Evolutionary conservation across 1,140 invertebrate species (phyloP).

Genomic region (Bradynema listronoti): DNA sequence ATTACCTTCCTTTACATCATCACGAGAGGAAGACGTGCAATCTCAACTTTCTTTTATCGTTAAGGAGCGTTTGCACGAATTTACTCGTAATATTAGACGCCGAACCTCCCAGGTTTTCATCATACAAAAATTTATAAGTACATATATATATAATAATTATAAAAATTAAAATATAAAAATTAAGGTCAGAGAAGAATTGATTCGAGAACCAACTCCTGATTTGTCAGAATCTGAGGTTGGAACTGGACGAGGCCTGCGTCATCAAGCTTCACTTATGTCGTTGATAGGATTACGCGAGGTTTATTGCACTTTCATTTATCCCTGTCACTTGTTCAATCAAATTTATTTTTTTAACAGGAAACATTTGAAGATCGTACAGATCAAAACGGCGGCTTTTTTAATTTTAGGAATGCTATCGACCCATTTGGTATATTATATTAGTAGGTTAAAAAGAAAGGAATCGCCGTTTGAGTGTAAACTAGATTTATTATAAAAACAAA

Average conservation of each 20-base stretch:
- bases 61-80: slow-evolving; percentile 16
- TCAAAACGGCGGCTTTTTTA: slow-evolving; percentile 1
- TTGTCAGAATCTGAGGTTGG: slow-evolving; percentile 29
- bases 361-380: background rate
- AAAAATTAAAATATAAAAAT: slow-evolving; percentile 7
- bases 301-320: slow-evolving; percentile 8
- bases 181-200: slow-evolving; percentile 40
- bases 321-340: no score
- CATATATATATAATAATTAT: background rate
- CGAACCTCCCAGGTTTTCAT: slow-evolving; percentile 34
- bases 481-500: no score
- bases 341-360: slow-evolving; percentile 10
- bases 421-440: no score
- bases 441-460: slow-evolving; percentile 11
- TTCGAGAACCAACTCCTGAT: slow-evolving; percentile 30
- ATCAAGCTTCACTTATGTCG: slow-evolving; percentile 43
- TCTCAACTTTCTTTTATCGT: slow-evolving; percentile 8
- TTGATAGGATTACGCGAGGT: slow-evolving; percentile 49
- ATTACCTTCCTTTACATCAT: no score
- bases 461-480: slow-evolving; percentile 6
- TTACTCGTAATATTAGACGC: slow-evolving; percentile 43
- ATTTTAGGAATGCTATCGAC: no score
- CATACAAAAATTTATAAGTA: slow-evolving; percentile 1
- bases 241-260: slow-evolving; percentile 3
- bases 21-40: background rate